Evolutionary conservation across 2,797 vertebrate species (phyloP), one percentile per base, ranked within the genome.

Genomic region (Coracias cyanogaster): DNA sequence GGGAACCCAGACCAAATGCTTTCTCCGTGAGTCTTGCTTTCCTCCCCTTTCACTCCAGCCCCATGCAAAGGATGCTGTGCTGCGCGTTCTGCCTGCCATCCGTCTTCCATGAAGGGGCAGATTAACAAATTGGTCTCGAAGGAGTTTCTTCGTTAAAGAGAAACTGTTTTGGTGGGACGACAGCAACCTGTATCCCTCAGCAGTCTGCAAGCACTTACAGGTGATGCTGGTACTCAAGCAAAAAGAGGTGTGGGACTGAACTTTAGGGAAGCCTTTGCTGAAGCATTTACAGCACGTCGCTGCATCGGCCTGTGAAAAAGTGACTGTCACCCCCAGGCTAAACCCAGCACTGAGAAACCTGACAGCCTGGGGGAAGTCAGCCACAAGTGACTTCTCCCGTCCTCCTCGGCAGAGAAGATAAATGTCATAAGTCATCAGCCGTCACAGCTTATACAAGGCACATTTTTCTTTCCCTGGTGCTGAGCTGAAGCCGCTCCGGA

Each of bases 391-490:
- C 88, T 95, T 71, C 86, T 88, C 57, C 89, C 10, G 0, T 82
- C 82, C 83, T 94, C 88, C 87, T 93, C 33, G 1, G 82, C 80
- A 84, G 70, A 46, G 80, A 97, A 96, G 91, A 96, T 95, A 95
- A 97, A 97, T 97, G 97, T 85, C 96, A 85, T 61, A 96, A 95
- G 88, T 95, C 90, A 91, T 96, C 96, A 96, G 82, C 86, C 0
- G 4, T 94, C 93, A 82, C 21, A 3, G 86, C 79, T 91, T 26
- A 12, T 37, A 65, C 72, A 7, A 72, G 83, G 84, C 77, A 79
- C 90, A 79, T 91, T 92, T 96, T 94, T 96, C 86, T 96, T 66
- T 82, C 39, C 43, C 81, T 5, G 3, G 20, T 67, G 28, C 81
- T 49, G 74, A 79, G 84, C 80, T 25, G 61, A 85, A 92, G 22